These are phyloP conservation scores for Bungarus multicinctus DNA, from an alignment of 2,113 vertebrate genomes.

Conservation along the genomic window DNA sequence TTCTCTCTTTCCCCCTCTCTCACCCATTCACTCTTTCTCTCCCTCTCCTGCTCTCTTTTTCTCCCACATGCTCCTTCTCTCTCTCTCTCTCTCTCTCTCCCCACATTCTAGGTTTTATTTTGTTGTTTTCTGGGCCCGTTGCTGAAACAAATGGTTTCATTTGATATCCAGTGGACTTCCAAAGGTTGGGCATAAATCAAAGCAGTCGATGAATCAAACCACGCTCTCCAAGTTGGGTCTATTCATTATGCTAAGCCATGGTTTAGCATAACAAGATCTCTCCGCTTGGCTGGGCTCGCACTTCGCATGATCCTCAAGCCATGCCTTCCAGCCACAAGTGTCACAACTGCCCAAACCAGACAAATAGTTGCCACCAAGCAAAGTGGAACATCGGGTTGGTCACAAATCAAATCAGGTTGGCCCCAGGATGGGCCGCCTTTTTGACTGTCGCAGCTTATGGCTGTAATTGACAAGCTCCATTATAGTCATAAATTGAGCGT, in stretches of 20 bases:
- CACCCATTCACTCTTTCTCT: background rate
- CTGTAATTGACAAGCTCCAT: background rate
- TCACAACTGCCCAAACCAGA: background rate
- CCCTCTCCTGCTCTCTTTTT: background rate
- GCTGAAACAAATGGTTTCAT: background rate
- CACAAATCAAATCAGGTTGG: background rate
- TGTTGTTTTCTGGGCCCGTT: background rate
- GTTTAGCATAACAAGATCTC: background rate
- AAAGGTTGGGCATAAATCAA: background rate
- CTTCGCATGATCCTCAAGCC: background rate
- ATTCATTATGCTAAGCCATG: background rate
- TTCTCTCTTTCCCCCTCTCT: accelerated
- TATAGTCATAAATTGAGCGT: background rate
- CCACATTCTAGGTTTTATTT: background rate
- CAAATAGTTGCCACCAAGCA: background rate
- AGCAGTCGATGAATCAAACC: background rate
- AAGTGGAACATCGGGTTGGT: background rate
- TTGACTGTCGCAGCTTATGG: background rate
- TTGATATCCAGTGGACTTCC: background rate
- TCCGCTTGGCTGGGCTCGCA: background rate
- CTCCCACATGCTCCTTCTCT: no score
- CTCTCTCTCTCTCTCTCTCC: background rate
- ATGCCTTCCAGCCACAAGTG: background rate
- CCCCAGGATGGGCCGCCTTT: background rate
- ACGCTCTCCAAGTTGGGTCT: background rate